Conservation (phyloP, 1,140 invertebrate genomes). For the Drosophila yakuba region DNA sequence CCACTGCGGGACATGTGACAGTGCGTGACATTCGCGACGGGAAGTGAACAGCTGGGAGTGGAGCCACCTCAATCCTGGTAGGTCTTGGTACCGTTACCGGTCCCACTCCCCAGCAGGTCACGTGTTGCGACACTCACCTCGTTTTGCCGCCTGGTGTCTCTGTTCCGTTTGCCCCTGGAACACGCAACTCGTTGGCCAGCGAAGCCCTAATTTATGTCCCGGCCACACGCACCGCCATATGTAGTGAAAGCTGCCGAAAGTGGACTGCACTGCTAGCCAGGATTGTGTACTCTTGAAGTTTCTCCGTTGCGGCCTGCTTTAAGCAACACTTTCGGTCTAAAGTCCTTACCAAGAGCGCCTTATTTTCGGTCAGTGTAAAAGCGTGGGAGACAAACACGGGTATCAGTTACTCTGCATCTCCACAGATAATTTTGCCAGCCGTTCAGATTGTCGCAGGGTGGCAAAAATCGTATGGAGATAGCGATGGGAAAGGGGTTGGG, state of each 20-base stretch:
- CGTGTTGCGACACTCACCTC: conserved; percentile 47
- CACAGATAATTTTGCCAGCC: conserved; percentile 33
- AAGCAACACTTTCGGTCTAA: too few species aligned
- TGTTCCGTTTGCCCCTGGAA: conserved; percentile 23
- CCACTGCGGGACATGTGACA: conserved; percentile 41
- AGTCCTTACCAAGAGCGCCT: not conserved
- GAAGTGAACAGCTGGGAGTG: conserved; percentile 8
- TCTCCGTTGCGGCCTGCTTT: too few species aligned
- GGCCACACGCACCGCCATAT: conserved; percentile 49
- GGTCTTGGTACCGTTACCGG: too few species aligned
- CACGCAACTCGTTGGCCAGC: conserved; percentile 55
- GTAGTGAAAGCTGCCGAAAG: not conserved
- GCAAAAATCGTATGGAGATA: not conserved
- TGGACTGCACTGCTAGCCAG: conserved; percentile 1
- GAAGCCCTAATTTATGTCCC: conserved; percentile 68
- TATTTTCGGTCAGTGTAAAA: conserved; percentile 11
- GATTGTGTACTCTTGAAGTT: too few species aligned
- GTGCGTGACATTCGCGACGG: conserved; percentile 58
- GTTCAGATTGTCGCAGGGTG: conserved; percentile 26
- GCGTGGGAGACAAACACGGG: conserved; percentile 6
- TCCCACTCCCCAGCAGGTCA: conserved; percentile 39
- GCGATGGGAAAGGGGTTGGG: not conserved
- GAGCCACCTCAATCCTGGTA: not conserved
- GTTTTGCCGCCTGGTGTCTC: conserved; percentile 4
- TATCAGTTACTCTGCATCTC: conserved; percentile 41